These are phyloP conservation scores for Labroides dimidiatus DNA, from an alignment of 2,797 vertebrate species.

Conservation along the genomic window DNA sequence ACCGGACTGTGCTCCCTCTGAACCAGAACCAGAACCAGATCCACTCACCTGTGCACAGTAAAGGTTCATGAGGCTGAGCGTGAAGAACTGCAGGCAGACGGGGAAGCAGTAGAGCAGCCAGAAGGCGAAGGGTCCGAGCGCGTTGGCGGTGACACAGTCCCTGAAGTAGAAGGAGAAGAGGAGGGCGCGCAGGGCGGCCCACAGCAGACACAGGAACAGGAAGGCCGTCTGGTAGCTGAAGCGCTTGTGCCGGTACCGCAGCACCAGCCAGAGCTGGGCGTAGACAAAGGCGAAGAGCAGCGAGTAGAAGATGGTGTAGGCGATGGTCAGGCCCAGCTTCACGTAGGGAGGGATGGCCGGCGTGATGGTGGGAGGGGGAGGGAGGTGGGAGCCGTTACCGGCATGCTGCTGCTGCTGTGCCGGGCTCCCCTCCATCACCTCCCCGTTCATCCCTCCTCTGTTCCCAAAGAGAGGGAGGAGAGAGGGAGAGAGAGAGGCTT, in stretches of 20 bases:
- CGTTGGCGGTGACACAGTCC: conserved; percentile 91
- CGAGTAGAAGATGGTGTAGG: conserved; percentile 92
- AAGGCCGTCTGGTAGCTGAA: conserved; percentile 95
- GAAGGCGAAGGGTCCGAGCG: conserved; percentile 90
- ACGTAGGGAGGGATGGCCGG: conserved; percentile 91
- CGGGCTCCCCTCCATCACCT: conserved; percentile 58
- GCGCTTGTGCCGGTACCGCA: conserved; percentile 92
- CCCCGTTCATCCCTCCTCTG: conserved; percentile 55
- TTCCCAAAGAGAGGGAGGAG: conserved; percentile 14
- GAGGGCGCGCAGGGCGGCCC: conserved; percentile 92
- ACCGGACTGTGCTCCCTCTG: not conserved
- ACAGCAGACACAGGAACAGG: conserved; percentile 94
- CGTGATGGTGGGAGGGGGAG: conserved; percentile 85
- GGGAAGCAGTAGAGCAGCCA: conserved; percentile 97
- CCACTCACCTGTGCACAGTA: conserved; percentile 93
- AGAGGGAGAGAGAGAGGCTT: not conserved
- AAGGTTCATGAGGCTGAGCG: conserved; percentile 94
- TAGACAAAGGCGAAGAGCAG: conserved; percentile 93
- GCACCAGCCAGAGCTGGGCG: conserved; percentile 93
- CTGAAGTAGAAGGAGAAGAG: conserved; percentile 97
- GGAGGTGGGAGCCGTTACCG: conserved; percentile 74
- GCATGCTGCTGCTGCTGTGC: conserved; percentile 47
- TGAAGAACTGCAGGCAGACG: conserved; percentile 97
- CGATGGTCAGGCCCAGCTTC: conserved; percentile 91
- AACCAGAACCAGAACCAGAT: not conserved